Evolutionary conservation across 2,113 vertebrate genomes (phyloP), one percentile per base, ranked within the genome.

Genomic region (Pogona vitticeps): DNA sequence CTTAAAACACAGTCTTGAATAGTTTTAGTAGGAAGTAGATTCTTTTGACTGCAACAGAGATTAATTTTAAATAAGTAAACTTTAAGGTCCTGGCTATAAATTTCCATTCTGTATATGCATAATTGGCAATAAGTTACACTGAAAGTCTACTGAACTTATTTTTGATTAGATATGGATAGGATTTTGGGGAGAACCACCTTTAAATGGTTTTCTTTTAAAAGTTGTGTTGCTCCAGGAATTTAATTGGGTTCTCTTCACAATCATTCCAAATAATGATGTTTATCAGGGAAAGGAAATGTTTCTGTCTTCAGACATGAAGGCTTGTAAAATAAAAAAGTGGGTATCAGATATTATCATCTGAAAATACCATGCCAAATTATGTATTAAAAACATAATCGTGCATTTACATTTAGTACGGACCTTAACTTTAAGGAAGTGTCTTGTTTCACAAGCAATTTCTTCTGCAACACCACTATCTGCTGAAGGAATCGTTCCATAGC

Each of bases 401-500:
- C 82, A 80, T 52, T 92, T 91, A 91, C 88, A 31, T 3, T 75
- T 63, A 18, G 91, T 89, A 89, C 68, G 58, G 0, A 21, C 26
- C 18, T 72, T 89, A 68, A 77, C 56, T 89, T 92, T 63, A 42
- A 58, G 0, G 1, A 72, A 6, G 7, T 84, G 89, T 52, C 38
- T 56, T 46, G 46, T 36, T 86, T 73, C 58, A 42, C 61, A 31
- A 63, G 56, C 77, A 63, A 23, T 72, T 61, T 61, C 33, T 80
- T 61, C 59, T 72, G 33, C 38, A 8, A 58, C 83, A 1, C 81
- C 1, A 2, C 70, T 80, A 65, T 84, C 89, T 73, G 9, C 63
- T 3, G 88, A 81, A 91, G 88, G 90, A 91, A 85, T 80, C 38
- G 15, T 38, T 91, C 75, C 68, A 13, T 86, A 63, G 38, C 40